Conservation (phyloP, 2,113 vertebrate species). For the Physeter macrocephalus region DNA sequence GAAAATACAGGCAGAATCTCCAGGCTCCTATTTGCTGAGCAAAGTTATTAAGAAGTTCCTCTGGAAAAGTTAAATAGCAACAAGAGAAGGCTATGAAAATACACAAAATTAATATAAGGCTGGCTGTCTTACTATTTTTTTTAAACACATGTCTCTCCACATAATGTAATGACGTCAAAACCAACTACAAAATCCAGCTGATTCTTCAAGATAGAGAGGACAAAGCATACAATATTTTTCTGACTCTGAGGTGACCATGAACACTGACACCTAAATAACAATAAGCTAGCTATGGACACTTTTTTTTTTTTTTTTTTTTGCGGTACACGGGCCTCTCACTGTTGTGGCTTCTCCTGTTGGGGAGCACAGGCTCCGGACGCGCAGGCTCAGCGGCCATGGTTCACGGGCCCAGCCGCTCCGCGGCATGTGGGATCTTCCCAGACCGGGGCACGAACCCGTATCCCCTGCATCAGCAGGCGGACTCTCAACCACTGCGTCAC, state of each 20-base stretch:
- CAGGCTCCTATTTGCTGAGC: conserved; percentile 98
- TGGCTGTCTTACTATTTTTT: not conserved
- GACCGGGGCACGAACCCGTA: no score
- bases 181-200: not conserved
- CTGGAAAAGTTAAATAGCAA: conserved; percentile 80
- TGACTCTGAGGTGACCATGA: not conserved
- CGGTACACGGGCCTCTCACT: no score
- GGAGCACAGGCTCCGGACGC: no score
- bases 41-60: conserved; percentile 98
- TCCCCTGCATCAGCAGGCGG: no score
- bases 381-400: no score
- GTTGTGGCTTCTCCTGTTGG: no score
- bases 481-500: no score
- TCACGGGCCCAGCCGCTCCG: no score
- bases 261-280: not conserved
- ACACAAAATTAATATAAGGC: conserved; percentile 7
- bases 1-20: conserved; percentile 97
- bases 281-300: not conserved
- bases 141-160: not conserved
- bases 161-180: not conserved
- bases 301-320: no score
- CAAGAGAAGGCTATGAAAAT: conserved; percentile 51
- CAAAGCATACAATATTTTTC: not conserved
- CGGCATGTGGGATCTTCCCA: no score
- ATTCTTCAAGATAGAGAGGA: not conserved